Base-by-base conservation (phyloP, 2,113 vertebrate genomes). In the Brienomyrus longianalis region DNA sequence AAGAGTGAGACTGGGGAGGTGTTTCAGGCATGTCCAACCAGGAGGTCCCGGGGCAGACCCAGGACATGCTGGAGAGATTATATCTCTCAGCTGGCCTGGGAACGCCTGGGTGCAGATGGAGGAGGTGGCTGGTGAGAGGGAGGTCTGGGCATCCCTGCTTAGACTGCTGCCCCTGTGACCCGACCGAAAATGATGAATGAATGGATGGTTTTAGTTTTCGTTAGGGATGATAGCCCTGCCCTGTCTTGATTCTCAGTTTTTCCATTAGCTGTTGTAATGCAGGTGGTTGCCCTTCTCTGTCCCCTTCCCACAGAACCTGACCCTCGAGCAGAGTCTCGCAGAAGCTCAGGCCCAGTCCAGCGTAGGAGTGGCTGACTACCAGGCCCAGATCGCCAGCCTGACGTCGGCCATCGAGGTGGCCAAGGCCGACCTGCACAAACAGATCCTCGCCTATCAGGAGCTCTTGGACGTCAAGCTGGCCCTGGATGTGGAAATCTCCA, bases 391-490 rank as follows among this genome's bases (percentile, higher is more conserved):
- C 23, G 51, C 91, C 21, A 94, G 92, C 89, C 91, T 93, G 70
- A 93, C 93, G 11, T 91, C 93, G 1, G 93, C 94, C 87, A 95
- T 94, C 8, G 94, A 94, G 88, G 86, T 91, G 8, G 93, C 94
- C 31, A 94, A 94, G 90, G 52, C 50, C 0, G 94, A 95, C 70
- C 94, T 94, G 45, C 93, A 95, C 90, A 95, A 94, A 90, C 92
- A 94, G 83, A 93, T 95, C 66, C 83, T 94, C 84, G 91, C 93
- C 86, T 94, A 95, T 62, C 94, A 95, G 86, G 93, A 94, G 90
- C 92, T 95, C 89, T 90, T 95, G 88, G 94, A 95, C 31, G 83
- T 95, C 87, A 95, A 95, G 87, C 92, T 94, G 2, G 94, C 92
- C 27, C 89, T 95, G 17, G 94, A 95, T 31, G 94, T 92, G n/a